phyloP scores from a whole-genome alignment of 2,888 invertebrate species.

The Antheraea assamensis region DNA sequence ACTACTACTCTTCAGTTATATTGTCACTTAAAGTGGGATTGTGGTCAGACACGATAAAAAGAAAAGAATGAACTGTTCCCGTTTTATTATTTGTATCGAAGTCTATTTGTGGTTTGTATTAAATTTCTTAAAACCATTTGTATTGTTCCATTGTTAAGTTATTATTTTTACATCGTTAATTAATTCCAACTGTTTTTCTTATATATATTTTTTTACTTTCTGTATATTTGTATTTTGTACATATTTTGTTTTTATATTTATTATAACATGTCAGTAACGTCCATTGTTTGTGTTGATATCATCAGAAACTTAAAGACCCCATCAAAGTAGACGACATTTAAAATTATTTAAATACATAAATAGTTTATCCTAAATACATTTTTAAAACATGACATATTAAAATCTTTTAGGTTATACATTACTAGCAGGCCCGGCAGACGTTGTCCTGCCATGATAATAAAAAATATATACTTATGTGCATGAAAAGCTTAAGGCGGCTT shows the following conservation, averaged over 20 bases:
- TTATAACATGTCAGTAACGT: too few relatives aligned
- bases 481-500: too few relatives aligned
- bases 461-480: too few relatives aligned
- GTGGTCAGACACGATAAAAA: neutral
- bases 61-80: conserved; percentile 14
- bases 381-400: too few relatives aligned
- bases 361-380: too few relatives aligned
- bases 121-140: conserved; percentile 43
- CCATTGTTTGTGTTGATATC: neutral
- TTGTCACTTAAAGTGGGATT: neutral
- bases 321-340: too few relatives aligned
- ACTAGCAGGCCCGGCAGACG: too few relatives aligned
- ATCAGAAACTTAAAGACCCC: neutral
- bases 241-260: too few relatives aligned
- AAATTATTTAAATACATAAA: too few relatives aligned
- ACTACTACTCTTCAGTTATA: neutral
- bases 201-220: conserved; percentile 24
- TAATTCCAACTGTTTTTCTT: conserved; percentile 27
- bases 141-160: conserved; percentile 32
- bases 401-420: too few relatives aligned
- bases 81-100: conserved; percentile 2
- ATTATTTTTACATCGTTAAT: conserved; percentile 40
- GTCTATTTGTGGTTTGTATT: conserved; percentile 30
- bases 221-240: neutral
- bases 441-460: too few relatives aligned